phyloP scores from a whole-genome alignment of 23 tunicate genomes.

The Oikopleura albicans region DNA sequence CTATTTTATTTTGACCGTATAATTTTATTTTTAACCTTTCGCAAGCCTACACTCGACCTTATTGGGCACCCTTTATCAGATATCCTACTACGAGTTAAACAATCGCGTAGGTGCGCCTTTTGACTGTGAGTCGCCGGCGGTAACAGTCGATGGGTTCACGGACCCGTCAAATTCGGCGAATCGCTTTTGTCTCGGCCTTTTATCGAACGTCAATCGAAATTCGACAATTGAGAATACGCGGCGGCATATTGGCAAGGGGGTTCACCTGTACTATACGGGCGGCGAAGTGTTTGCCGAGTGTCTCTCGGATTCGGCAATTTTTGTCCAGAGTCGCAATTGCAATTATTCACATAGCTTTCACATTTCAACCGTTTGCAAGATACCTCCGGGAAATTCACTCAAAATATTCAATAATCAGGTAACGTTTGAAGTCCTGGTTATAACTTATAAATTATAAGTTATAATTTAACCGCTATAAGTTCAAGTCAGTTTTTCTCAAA shows the following conservation, averaged over 20 bases:
- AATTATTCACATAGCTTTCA: conserved; percentile 78
- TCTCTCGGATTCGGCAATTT: conserved; percentile 75
- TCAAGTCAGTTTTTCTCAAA: too few species aligned
- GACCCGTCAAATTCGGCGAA: conserved; percentile 75
- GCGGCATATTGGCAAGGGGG: conserved; percentile 93
- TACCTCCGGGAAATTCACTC: conserved; percentile 75
- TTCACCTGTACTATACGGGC: conserved; percentile 67
- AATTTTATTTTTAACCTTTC: too few species aligned
- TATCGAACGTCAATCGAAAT: conserved; percentile 70
- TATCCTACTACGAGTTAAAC: background rate
- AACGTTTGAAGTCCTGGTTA: too few species aligned
- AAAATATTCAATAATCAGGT: conserved; percentile 94
- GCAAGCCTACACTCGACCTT: too few species aligned
- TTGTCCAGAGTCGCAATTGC: conserved; percentile 84
- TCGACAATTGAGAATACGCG: conserved; percentile 82
- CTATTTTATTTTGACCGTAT: too few species aligned
- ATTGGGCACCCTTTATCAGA: too few species aligned
- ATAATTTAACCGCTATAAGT: too few species aligned
- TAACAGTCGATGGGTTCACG: conserved; percentile 93
- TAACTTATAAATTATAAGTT: too few species aligned
- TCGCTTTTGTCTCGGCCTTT: conserved; percentile 71
- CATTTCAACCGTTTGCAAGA: conserved; percentile 78
- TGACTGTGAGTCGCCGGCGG: conserved; percentile 31
- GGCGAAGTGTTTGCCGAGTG: conserved; percentile 97
- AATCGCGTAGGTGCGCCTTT: conserved; percentile 80